Evolutionary conservation across 2,888 invertebrate species (phyloP).

Genomic region (Graphium colonna): DNA sequence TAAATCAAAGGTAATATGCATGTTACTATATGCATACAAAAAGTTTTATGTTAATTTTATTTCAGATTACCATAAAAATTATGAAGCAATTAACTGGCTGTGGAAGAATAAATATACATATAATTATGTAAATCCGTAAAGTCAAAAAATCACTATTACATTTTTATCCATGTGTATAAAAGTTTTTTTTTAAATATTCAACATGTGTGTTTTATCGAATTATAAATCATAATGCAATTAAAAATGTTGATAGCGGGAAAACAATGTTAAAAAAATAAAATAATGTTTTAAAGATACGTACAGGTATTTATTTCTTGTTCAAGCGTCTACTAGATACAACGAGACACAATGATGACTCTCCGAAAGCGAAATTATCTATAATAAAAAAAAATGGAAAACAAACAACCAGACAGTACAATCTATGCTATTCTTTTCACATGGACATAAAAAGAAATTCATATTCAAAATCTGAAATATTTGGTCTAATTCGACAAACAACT

Average conservation of each 20-base stretch:
- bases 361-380: slow-evolving; percentile 52
- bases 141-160: no score
- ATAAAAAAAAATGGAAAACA: slow-evolving; percentile 51
- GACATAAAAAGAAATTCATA: slow-evolving; percentile 41
- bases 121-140: no score
- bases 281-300: slow-evolving; percentile 64
- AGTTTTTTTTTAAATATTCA: no score
- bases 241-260: slow-evolving; percentile 2
- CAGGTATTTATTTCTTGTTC: slow-evolving; percentile 75
- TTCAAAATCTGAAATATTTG: slow-evolving; percentile 58
- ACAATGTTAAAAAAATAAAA: slow-evolving; percentile 32
- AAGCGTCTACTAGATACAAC: slow-evolving; percentile 73
- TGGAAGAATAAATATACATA: no score
- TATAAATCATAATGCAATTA: no score
- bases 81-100: no score
- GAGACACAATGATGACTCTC: slow-evolving; percentile 62
- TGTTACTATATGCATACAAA: not conserved
- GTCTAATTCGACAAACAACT: slow-evolving; percentile 44
- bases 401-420: slow-evolving; percentile 48
- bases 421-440: slow-evolving; percentile 45
- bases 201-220: no score
- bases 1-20: not conserved
- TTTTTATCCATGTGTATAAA: no score
- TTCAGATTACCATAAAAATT: slow-evolving; percentile 1
- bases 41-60: no score